Conservation (phyloP, 1,140 invertebrate species). For the Delia radicum region DNA sequence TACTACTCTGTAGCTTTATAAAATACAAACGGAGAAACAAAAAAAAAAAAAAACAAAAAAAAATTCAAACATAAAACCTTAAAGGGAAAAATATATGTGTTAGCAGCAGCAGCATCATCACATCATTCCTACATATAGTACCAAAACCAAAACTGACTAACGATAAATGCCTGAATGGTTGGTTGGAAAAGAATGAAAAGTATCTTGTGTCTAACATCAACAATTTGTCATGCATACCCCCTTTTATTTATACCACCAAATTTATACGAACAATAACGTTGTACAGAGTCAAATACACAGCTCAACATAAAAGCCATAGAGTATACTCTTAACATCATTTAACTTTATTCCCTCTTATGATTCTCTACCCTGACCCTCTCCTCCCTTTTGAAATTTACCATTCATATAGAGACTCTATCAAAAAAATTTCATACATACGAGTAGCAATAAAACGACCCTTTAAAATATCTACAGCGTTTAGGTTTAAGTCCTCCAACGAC, state of each 20-base stretch:
- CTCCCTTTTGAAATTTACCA: not conserved
- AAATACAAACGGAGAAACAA: not conserved
- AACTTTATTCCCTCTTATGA: too few species aligned
- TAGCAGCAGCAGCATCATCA: not conserved
- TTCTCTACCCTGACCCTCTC: not conserved
- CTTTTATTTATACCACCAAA: not conserved
- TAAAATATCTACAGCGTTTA: not conserved
- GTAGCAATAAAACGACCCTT: conserved; percentile 16
- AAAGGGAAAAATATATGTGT: not conserved
- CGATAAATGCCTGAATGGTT: not conserved
- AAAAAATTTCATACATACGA: not conserved
- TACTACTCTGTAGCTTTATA: not conserved
- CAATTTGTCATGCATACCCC: conserved; percentile 21
- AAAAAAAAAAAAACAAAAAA: too few species aligned
- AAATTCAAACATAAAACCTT: not conserved
- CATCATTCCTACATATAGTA: not conserved
- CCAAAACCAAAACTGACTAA: not conserved
- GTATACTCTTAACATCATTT: conserved; percentile 16
- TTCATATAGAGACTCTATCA: not conserved
- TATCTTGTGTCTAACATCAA: conserved; percentile 18
- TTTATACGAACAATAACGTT: not conserved
- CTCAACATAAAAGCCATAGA: not conserved
- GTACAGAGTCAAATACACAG: not conserved
- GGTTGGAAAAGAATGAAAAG: not conserved
- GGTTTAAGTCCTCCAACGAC: not conserved